Base-by-base conservation (phyloP, 1,140 invertebrate species). In the Nasonia longicornis region DNA sequence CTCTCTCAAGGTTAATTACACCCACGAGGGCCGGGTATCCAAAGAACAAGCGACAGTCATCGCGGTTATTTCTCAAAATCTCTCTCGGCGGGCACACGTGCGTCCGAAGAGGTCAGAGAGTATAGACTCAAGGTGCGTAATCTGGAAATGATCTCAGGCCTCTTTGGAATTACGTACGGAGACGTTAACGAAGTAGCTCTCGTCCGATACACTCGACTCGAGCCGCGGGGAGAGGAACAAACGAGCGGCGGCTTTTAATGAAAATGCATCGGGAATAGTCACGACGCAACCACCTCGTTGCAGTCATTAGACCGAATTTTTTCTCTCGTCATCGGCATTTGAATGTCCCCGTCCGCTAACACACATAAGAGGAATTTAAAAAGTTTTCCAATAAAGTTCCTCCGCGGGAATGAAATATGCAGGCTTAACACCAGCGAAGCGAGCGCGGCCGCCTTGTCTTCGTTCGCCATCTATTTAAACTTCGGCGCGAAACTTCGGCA, bases 201-300 rank as follows among this genome's bases (percentile, higher is more conserved):
- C 31, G 38, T 8, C 38, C 66, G n/a, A 38, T 11, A 1, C 48
- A 45, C n/a, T 22, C 20, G 64, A n/a, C 35, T 38, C 45, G 10
- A 26, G 0, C 26, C 52, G 22, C 26, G 35, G 58, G 31, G 31
- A 35, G 31, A 26, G 26, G 26, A 35, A 35, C 31, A 35, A 35
- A 35, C 29, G 71, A 73, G 58, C 69, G n/a, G 0, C 31, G 3
- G 45, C 71, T 22, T 64, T 78, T 86, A 86, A 87, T 87, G 86
- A 86, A 87, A 87, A 87, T 85, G 84, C 86, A 87, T 87, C 85
- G 12, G 2, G 79, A 83, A 79, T 77, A 84, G 81, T 84, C 82
- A 77, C 81, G 71, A 14, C 38, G 63, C 20, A 3, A 35, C 31
- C 31, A 35, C 31, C 31, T 3, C 1, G 26, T 1, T 35, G 11